Base-by-base conservation (phyloP, 2,113 vertebrate genomes). In the Syngnathus typhle region DNA sequence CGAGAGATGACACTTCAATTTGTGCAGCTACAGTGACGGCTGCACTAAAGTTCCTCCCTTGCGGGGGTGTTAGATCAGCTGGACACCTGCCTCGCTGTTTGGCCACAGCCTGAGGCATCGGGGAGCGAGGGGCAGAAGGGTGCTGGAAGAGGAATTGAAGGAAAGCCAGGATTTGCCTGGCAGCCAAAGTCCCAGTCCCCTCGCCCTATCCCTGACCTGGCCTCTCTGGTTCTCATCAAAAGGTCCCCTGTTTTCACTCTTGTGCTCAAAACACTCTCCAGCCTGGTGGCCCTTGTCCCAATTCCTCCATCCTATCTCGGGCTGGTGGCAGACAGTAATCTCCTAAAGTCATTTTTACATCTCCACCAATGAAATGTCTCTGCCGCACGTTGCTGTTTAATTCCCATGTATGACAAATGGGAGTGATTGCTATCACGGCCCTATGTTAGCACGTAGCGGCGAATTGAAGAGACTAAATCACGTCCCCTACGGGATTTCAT, bases 1-100 rank as follows among this genome's bases (percentile, higher is more conserved):
- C 80, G 85, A 69, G 86, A 87, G 81, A 87, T 86, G 86, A 86
- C 85, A 87, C 88, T 87, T 87, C 81, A 85, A 85, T 88, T 84
- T 89, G 85, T 85, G 83, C 74, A 74, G 84, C 86, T 83, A 73
- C 77, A 75, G 74, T 85, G 85, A 85, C 81, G 67, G 80, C 67
- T 79, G 64, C 81, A 79, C 74, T 85, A 73, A 77, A 79, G 73
- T 82, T 79, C 79, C 67, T 83, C 85, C 79, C 84, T 60, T 67
- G 78, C 58, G 82, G 79, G 84, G 72, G 77, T 76, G 82, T 85
- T 84, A 78, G 81, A 87, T 83, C 86, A 82, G 84, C 80, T 87
- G 84, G 85, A 89, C 87, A 84, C 86, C 81, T 85, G 84, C 86
- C 88, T 87, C 64, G 79, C 77, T 75, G 65, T 70, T 85, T 84